Evolutionary conservation across 1,140 invertebrate species (phyloP).

Genomic region (Reticulitermes speratus): DNA sequence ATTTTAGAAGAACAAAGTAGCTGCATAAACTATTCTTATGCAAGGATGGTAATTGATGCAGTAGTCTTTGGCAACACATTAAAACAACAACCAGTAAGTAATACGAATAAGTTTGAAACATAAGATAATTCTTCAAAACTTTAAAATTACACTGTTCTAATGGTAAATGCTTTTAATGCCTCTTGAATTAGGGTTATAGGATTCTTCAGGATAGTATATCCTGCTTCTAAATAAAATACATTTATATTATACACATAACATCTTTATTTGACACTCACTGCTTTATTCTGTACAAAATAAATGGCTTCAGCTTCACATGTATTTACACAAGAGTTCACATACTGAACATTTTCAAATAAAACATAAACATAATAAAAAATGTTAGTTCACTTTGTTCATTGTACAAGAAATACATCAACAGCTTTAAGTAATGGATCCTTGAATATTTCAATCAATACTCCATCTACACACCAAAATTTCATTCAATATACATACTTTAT

Average conservation of each 20-base stretch:
- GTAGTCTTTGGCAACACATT: no score
- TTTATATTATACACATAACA: background rate
- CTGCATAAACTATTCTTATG: no score
- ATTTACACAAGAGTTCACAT: background rate
- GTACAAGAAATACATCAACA: background rate
- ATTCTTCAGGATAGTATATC: no score
- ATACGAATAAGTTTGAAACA: no score
- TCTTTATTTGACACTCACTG: background rate
- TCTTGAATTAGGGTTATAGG: no score
- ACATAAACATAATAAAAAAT: background rate
- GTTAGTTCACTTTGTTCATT: background rate
- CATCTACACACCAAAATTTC: background rate
- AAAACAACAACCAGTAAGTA: no score
- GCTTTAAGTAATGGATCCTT: background rate
- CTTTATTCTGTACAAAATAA: background rate
- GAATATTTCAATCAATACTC: background rate
- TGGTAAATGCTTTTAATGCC: no score
- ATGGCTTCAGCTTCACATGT: background rate
- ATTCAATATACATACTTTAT: background rate
- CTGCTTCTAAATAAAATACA: no score
- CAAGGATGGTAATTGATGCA: no score
- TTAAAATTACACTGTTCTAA: no score
- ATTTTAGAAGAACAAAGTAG: no score
- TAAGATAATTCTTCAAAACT: no score
- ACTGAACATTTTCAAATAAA: background rate